A percentile compares a stretch with the other conserved stretches of the same genome.
Evolutionary conservation across 2,888 invertebrate species (phyloP).

Genomic region (Mechanitis mazaeus): DNA sequence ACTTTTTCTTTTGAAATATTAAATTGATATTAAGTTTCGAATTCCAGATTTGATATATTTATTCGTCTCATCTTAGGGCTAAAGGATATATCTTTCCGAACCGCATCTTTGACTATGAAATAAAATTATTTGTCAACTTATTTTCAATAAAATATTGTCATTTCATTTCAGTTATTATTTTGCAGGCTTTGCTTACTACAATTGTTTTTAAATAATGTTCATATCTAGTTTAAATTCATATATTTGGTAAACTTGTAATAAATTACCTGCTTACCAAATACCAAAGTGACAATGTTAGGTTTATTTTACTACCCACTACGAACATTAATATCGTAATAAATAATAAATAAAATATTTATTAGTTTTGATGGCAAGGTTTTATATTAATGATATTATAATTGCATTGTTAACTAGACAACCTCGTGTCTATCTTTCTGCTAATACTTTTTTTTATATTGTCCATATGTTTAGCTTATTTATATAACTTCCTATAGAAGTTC

Average conservation of each 20-base stretch:
- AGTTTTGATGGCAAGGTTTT: conserved; percentile 2
- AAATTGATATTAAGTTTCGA: not conserved
- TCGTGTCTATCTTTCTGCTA: not conserved
- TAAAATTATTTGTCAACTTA: too few relatives aligned
- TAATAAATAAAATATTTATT: conserved; percentile 13
- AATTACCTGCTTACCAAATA: conserved; percentile 18
- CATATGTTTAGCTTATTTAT: too few relatives aligned
- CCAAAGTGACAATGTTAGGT: conserved; percentile 17
- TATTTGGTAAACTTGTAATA: conserved; percentile 16
- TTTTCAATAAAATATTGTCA: too few relatives aligned
- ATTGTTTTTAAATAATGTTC: conserved; percentile 9
- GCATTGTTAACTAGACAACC: conserved; percentile 7
- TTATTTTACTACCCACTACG: conserved; percentile 17
- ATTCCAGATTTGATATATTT: not conserved
- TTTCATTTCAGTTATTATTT: too few relatives aligned
- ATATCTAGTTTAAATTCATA: conserved; percentile 10
- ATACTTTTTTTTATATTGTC: too few relatives aligned
- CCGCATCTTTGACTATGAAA: not conserved
- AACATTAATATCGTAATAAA: conserved; percentile 13
- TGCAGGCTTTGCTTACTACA: conserved; percentile 1
- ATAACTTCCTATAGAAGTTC: too few relatives aligned
- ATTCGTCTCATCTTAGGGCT: too few relatives aligned
- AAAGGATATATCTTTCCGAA: too few relatives aligned
- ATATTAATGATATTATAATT: conserved; percentile 4
- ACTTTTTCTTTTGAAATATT: not conserved